Base-by-base conservation (phyloP, 1,140 invertebrate species). In the Teleopsis dalmanni region DNA sequence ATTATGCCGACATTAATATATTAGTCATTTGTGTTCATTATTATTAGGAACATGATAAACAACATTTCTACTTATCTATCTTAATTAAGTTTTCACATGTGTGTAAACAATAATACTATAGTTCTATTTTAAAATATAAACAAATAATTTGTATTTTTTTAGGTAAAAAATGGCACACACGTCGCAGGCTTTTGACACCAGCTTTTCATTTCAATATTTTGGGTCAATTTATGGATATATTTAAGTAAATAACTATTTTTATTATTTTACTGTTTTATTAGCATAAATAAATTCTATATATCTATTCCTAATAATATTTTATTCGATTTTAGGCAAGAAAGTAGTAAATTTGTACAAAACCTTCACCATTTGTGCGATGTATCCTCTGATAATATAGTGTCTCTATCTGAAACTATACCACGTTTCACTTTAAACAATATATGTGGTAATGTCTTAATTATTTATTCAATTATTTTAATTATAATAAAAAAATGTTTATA, bases 121-220 rank as follows among this genome's bases (percentile, higher is more conserved):
- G 0, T 18, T 36, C 33, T 16, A 33, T 27, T 34, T 3, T 27
- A 36, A 23, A 27, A 68, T 58, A 8, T 53, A 60, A 48, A 57
- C 45, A 51, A 14, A 29, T 60, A 3, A 58, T 64, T 16, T 56
- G 51, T 79, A 81, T 54, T 58, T 88, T 0, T 67, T 79, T 35
- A 76, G 65, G 48, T 52, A 65, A 72, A 11, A 91, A 91, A 75
- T 96, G 91, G 90, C 79, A 81, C 27, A 55, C 60, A 0, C 73
- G 89, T 27, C 75, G 91, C 38, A 90, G 87, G 71, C 76, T 95
- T 51, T 68, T 95, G 3, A 92, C 91, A 0, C 88, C 89, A 5
- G 82, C 89, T 1, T 95, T 95, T 69, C 91, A 95, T 67, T 93
- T 92, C 56, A 85, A 86, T 57, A 88, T 95, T 49, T 71, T 95